These are phyloP conservation scores for Raja brachyura DNA, from an alignment of 2,113 vertebrate species.

Conservation along the genomic window DNA sequence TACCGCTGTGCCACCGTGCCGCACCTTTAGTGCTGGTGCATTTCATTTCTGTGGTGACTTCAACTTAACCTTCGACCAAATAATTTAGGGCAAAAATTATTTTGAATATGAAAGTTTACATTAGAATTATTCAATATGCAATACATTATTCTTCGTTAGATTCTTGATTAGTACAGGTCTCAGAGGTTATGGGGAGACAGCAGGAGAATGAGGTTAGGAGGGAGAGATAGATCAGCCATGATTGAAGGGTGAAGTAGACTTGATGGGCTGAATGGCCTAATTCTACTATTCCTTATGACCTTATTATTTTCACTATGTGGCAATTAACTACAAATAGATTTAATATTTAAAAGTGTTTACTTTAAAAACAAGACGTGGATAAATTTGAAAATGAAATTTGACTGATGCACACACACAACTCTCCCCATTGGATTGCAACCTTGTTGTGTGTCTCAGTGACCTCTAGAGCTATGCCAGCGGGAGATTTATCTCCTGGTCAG, in stretches of 20 bases:
- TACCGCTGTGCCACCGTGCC: too few species aligned
- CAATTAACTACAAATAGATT: conserved; percentile 23
- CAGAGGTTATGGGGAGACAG: too few species aligned
- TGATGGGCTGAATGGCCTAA: too few species aligned
- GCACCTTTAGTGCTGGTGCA: conserved; percentile 21
- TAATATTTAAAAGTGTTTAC: background rate
- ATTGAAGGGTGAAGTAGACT: too few species aligned
- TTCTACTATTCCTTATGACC: too few species aligned
- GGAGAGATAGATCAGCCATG: too few species aligned
- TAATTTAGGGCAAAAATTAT: conserved; percentile 34
- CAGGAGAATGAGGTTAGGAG: too few species aligned
- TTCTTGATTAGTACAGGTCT: too few species aligned
- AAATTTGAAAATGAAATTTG: conserved; percentile 7
- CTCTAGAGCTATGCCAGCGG: too few species aligned
- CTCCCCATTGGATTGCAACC: too few species aligned
- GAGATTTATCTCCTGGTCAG: too few species aligned
- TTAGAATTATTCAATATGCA: background rate
- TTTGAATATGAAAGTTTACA: background rate
- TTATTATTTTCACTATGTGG: background rate
- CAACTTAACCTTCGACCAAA: conserved; percentile 38
- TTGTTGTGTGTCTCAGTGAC: too few species aligned
- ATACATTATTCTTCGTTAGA: conserved; percentile 7
- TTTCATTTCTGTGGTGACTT: conserved; percentile 28
- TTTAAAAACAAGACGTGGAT: conserved; percentile 29
- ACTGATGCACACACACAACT: background rate